Evolutionary conservation across 2,888 invertebrate genomes (phyloP), one percentile per base, ranked within the genome.

Genomic region (Callimorpha dominula): DNA sequence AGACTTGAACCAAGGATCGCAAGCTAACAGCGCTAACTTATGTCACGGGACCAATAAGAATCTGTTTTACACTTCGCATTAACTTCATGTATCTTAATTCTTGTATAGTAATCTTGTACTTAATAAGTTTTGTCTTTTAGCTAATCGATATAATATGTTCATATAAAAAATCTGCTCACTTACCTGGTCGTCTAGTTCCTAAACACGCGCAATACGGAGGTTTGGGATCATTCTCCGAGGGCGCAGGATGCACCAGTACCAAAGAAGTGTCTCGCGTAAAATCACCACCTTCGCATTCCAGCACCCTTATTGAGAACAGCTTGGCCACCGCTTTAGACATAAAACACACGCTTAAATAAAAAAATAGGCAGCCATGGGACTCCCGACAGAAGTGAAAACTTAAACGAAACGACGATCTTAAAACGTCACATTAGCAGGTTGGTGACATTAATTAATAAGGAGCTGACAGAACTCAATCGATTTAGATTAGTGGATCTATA

Each of bases 201-300:
- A 93, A 77, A 75, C 93, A 93, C 0, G 86, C 82, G 70, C 93
- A 93, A 73, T 87, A 88, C 0, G 92, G 92, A 1, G 88, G 83
- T 40, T 83, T 87, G 3, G 82, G 78, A 0, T 81, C 71, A 0
- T 81, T 76, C 65, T 80, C 69, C 14, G 85, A 78, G 0, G 91
- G 90, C 0, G 92, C 89, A 0, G 90, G 88, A 52, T 90, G 91
- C 0, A 93, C 87, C 63, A 93, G 72, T 40, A 93, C 90, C 64
- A 87, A 72, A 0, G 92, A 92, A 0, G 88, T 86, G 52, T 90
- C 95, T 70, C 92, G 91, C 0, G 94, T 94, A 76, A 97, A 97
- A 86, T 97, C 96, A 0, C 96, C 97, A 9, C 96, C 95, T 67
- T 96, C 97, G 81, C 97, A 97, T 76, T 95, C 96, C 54, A 97